phyloP scores from a whole-genome alignment of 2,888 invertebrate genomes.

The Lasius platythorax region DNA sequence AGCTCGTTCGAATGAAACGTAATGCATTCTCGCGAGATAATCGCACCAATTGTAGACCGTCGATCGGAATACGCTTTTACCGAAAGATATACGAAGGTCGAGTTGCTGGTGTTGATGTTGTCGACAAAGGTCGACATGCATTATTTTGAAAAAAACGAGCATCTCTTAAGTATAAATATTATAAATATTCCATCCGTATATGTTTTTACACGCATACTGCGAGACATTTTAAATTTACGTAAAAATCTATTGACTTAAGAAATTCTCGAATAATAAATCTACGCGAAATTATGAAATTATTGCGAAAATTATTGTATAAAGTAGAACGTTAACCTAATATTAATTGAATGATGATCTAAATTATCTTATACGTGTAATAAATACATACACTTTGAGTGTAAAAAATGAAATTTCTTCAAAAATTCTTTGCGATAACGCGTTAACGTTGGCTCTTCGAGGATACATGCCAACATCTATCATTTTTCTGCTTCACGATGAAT shows the following conservation, averaged over 20 bases:
- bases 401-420: not conserved
- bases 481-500: not conserved
- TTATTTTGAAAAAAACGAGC: not conserved
- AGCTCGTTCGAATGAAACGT: slow-evolving; percentile 41
- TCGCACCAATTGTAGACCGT: slow-evolving; percentile 42
- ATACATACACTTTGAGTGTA: not conserved
- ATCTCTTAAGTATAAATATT: not conserved
- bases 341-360: not conserved
- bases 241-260: not conserved
- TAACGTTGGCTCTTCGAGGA: not conserved
- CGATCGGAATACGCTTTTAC: slow-evolving; percentile 39
- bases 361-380: not conserved
- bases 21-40: slow-evolving; percentile 48
- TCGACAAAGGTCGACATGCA: not conserved
- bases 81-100: slow-evolving; percentile 25
- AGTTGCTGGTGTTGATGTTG: slow-evolving; percentile 4
- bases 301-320: not conserved
- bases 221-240: not conserved
- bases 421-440: not conserved
- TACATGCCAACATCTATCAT: not conserved
- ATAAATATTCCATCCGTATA: not conserved
- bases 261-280: not conserved
- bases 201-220: not conserved
- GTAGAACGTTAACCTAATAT: not conserved
- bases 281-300: not conserved